These are phyloP conservation scores for Nesospiza acunhae DNA, from an alignment of 2,113 vertebrate genomes.

Conservation along the genomic window DNA sequence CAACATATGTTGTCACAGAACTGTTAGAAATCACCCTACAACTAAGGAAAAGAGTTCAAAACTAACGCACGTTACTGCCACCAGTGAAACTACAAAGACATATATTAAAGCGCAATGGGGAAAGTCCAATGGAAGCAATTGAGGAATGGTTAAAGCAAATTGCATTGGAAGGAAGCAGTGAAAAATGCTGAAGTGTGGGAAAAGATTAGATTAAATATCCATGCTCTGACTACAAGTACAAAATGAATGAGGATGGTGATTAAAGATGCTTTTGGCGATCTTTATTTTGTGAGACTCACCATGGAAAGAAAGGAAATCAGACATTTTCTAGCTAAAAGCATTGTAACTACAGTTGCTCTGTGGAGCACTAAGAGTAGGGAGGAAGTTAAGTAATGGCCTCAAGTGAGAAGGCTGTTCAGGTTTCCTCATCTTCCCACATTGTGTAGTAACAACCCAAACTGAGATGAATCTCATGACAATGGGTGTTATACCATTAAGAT, in stretches of 20 bases:
- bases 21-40: not conserved
- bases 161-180: not conserved
- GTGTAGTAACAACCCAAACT: not conserved
- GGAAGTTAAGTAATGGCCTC: not conserved
- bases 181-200: not conserved
- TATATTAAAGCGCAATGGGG: not conserved
- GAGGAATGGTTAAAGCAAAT: not conserved
- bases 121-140: not conserved
- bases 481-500: not conserved
- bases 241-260: not conserved
- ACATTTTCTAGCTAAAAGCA: not conserved
- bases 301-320: not conserved
- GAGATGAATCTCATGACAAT: not conserved
- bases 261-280: not conserved
- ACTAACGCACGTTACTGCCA: not conserved
- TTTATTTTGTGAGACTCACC: not conserved
- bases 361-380: not conserved
- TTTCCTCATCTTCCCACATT: not conserved
- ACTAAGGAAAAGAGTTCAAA: not conserved
- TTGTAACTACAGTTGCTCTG: not conserved
- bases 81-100: not conserved
- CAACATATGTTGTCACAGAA: not conserved
- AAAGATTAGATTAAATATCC: not conserved
- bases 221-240: not conserved
- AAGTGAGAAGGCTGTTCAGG: not conserved